phyloP scores from a whole-genome alignment of 2,113 vertebrate genomes.

The Paratilapia polleni region DNA sequence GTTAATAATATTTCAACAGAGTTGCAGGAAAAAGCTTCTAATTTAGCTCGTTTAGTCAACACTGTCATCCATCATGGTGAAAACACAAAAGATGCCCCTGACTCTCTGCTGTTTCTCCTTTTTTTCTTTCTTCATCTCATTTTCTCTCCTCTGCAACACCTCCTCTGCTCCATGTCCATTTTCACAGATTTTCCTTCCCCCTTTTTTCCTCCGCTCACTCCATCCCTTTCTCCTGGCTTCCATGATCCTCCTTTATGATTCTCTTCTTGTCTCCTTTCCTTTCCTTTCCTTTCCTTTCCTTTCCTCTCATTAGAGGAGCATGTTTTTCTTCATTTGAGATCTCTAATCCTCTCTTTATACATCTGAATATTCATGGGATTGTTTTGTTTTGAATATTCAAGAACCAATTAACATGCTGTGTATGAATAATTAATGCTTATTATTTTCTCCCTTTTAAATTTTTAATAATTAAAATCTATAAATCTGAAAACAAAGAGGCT shows the following conservation, averaged over 20 bases:
- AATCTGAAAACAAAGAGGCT: slow-evolving; percentile 70
- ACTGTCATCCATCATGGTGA: slow-evolving; percentile 74
- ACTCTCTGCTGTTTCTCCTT: slow-evolving; percentile 40
- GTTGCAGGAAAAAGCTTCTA: slow-evolving; percentile 75
- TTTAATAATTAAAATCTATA: slow-evolving; percentile 75
- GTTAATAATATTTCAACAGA: slow-evolving; percentile 78
- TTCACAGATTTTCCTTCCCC: background rate
- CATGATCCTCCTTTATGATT: background rate
- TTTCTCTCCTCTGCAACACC: slow-evolving; percentile 14
- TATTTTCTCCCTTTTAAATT: slow-evolving; percentile 68
- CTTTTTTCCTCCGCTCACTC: background rate
- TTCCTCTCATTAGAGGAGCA: slow-evolving; percentile 55
- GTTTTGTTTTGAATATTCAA: slow-evolving; percentile 78
- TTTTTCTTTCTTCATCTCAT: slow-evolving; percentile 42
- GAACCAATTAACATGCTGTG: slow-evolving; percentile 68
- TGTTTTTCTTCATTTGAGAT: slow-evolving; percentile 59
- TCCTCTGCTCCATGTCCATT: slow-evolving; percentile 20
- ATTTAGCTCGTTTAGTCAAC: slow-evolving; percentile 76
- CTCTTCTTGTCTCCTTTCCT: background rate
- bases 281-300: background rate
- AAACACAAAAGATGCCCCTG: slow-evolving; percentile 72
- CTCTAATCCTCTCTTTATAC: slow-evolving; percentile 64
- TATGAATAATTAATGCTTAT: slow-evolving; percentile 76
- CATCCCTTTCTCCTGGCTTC: background rate
- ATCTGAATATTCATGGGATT: slow-evolving; percentile 71